phyloP scores from a whole-genome alignment of 53 echinoderm and acorn worm genomes.

The Henricia sp. region DNA sequence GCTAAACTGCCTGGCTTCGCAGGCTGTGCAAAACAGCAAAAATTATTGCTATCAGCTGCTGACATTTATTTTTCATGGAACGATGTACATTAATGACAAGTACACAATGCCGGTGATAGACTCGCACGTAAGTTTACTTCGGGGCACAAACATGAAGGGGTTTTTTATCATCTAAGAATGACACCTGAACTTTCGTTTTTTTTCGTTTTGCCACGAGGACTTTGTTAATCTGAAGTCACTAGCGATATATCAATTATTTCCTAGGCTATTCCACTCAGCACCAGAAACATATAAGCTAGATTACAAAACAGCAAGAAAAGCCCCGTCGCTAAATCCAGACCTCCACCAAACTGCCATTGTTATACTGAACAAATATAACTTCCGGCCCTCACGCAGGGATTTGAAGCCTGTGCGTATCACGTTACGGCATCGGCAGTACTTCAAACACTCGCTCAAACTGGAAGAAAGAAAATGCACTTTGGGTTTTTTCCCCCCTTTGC shows the following conservation, averaged over 20 bases:
- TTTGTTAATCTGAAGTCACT: too few relatives aligned
- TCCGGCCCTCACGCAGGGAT: conserved; percentile 41
- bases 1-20: background rate
- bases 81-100: too few relatives aligned
- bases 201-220: too few relatives aligned
- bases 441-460: background rate
- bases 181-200: too few relatives aligned
- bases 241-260: conserved; percentile 7
- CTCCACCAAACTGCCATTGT: conserved; percentile 33
- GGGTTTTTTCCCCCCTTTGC: background rate
- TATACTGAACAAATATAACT: conserved; percentile 48
- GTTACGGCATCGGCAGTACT: conserved; percentile 23
- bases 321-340: conserved; percentile 4
- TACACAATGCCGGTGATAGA: too few relatives aligned
- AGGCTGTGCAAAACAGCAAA: background rate
- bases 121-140: too few relatives aligned
- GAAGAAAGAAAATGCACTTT: background rate
- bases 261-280: background rate
- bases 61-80: background rate
- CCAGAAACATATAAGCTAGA: background rate
- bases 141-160: too few relatives aligned
- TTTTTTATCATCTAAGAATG: too few relatives aligned
- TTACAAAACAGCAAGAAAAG: background rate
- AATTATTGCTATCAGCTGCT: conserved; percentile 32
- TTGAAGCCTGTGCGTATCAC: conserved; percentile 5